These are phyloP conservation scores for Phenganax stokvisi DNA, from an alignment of 92 coral and sea anemone species.

Conservation along the genomic window DNA sequence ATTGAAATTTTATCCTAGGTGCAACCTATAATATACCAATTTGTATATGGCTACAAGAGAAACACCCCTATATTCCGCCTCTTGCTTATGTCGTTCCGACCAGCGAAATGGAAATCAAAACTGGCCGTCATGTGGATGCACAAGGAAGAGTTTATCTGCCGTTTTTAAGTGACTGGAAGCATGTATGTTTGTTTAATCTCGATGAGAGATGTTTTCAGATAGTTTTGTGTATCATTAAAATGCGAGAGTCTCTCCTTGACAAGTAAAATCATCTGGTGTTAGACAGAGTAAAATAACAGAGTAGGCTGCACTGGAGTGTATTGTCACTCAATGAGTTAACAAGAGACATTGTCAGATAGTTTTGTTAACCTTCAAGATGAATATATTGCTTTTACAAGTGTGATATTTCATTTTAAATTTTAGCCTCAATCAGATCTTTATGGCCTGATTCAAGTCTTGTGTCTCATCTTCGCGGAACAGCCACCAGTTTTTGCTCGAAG, in stretches of 20 bases:
- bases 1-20: conserved; percentile 46
- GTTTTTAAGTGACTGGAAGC: conserved; percentile 72
- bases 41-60: conserved; percentile 77
- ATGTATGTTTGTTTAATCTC: conserved; percentile 53
- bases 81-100: conserved; percentile 80
- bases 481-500: conserved; percentile 76
- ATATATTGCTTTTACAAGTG: background rate
- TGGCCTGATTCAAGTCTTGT: conserved; percentile 69
- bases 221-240: too few relatives aligned
- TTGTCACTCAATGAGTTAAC: too few relatives aligned
- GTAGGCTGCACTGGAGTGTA: too few relatives aligned
- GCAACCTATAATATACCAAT: conserved; percentile 79
- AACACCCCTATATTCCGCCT: conserved; percentile 84
- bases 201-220: background rate
- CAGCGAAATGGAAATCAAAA: conserved; percentile 70
- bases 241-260: too few relatives aligned
- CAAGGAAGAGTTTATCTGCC: conserved; percentile 79
- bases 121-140: conserved; percentile 72
- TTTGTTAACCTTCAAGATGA: too few relatives aligned
- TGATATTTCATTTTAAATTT: conserved; percentile 12
- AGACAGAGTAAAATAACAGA: too few relatives aligned
- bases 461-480: conserved; percentile 77
- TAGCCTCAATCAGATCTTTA: conserved; percentile 85
- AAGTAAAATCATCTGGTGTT: too few relatives aligned
- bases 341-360: too few relatives aligned